Conservation (phyloP, 2,797 vertebrate genomes). For the Dryobates pubescens region DNA sequence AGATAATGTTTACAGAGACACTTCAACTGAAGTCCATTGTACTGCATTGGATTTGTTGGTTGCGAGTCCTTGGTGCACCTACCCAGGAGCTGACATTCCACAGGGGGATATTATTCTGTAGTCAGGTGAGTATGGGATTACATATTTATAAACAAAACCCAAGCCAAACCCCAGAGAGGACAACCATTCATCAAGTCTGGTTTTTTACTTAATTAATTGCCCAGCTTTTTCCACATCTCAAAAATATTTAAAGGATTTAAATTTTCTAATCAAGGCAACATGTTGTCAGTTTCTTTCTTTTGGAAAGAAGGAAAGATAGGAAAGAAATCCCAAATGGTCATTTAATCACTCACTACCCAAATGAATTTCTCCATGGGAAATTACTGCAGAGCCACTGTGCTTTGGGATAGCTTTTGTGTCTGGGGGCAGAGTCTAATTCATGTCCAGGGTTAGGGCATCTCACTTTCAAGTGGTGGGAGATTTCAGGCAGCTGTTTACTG, state of each 20-base stretch:
- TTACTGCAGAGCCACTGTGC: background rate
- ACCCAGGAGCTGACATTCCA: background rate
- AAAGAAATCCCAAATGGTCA: background rate
- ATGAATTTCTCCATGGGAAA: background rate
- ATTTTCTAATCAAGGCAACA: background rate
- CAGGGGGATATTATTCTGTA: accelerated
- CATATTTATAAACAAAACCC: accelerated
- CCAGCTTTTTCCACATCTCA: background rate
- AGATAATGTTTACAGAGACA: background rate
- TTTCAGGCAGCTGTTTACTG: background rate
- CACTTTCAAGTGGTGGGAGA: background rate
- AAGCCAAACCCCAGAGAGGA: background rate
- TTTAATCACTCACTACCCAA: background rate
- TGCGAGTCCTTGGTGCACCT: background rate
- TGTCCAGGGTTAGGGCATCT: background rate
- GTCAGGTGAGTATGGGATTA: background rate
- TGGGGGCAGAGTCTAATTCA: background rate
- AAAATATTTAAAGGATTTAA: background rate
- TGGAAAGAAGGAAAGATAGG: background rate
- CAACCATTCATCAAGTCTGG: background rate
- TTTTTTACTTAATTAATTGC: background rate
- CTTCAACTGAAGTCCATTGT: background rate
- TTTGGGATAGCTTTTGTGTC: background rate
- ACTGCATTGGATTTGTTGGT: background rate
- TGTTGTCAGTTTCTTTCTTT: background rate